A percentile compares a stretch with the other conserved stretches of the same genome.
Evolutionary conservation across 2,888 invertebrate genomes (phyloP).

Genomic region (Esperia sulphurella): DNA sequence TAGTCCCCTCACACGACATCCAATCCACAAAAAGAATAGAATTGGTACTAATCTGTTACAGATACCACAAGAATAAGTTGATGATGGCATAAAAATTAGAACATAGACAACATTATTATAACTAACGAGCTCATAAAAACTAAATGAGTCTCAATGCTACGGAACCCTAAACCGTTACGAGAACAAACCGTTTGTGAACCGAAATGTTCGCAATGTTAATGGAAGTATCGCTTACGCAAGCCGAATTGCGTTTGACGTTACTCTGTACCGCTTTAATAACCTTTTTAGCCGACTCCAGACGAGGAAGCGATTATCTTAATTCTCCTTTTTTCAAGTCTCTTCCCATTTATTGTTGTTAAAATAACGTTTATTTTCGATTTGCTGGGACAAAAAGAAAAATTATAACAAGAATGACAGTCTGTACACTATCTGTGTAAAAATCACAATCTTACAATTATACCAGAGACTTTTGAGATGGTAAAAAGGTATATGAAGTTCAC

Average conservation of each 20-base stretch:
- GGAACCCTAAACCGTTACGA: slow-evolving; percentile 19
- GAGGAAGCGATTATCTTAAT: slow-evolving; percentile 2
- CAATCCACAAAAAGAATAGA: too few species aligned
- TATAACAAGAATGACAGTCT: too few species aligned
- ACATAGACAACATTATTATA: too few species aligned
- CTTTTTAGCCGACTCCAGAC: background rate
- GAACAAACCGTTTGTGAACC: slow-evolving; percentile 21
- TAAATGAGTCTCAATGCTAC: background rate
- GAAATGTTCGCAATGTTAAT: slow-evolving; percentile 25
- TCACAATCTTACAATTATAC: too few species aligned
- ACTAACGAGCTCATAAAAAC: too few species aligned
- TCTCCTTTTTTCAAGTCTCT: background rate
- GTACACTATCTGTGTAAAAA: too few species aligned
- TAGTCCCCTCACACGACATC: too few species aligned
- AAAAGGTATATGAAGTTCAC: too few species aligned
- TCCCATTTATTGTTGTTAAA: background rate
- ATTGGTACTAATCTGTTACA: too few species aligned
- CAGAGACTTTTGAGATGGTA: too few species aligned
- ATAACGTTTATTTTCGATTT: background rate
- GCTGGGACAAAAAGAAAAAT: background rate
- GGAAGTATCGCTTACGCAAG: slow-evolving; percentile 22
- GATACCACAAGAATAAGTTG: too few species aligned
- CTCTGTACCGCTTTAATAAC: slow-evolving; percentile 2
- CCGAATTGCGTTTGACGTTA: slow-evolving; percentile 19
- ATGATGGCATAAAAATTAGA: too few species aligned